Evolutionary conservation across 2,888 invertebrate genomes (phyloP), one percentile per base, ranked within the genome.

Genomic region (Neocrepidodera transversa): DNA sequence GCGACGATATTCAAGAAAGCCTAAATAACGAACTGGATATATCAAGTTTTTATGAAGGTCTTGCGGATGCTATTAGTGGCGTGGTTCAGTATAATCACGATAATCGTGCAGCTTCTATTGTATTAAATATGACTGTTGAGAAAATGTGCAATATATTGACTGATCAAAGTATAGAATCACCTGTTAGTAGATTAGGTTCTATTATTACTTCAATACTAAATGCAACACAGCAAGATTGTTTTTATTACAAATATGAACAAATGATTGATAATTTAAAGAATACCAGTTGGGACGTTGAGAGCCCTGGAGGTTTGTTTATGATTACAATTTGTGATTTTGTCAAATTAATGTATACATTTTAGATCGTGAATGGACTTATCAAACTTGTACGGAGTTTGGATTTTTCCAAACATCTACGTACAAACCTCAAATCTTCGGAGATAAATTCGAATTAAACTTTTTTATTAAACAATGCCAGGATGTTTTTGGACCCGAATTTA

Each of bases 371-470:
- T 97, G 97, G 97, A 89, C 86, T 59, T 97, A 95, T 77, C 97
- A 97, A 80, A 96, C 96, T 0, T 97, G 97, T 76, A 93, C 92
- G 0, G 97, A 97, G 78, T 97, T 97, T 76, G 97, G 96, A 18
- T 97, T 92, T 79, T 97, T 90, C 79, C 97, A 97, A 82, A 92
- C 94, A 0, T 93, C 95, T 0, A 86, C 88, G 0, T 85, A 83
- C 2, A 82, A 82, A 58, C 80, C 82, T 1, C 81, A 85, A 79
- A 66, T 78, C 36, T 96, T 96, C 76, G 92, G 94, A 0, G 82
- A 89, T 71, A 80, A 84, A 23, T 93, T 95, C 67, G 86, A 89
- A 0, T 78, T 90, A 0, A 85, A 89, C 57, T 95, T 91, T 78
- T 95, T 89, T 71, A 82, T 89, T 18, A 83, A 89, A 62, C 92